Base-by-base conservation (phyloP, 2,888 invertebrate genomes). In the Mamestra brassicae region DNA sequence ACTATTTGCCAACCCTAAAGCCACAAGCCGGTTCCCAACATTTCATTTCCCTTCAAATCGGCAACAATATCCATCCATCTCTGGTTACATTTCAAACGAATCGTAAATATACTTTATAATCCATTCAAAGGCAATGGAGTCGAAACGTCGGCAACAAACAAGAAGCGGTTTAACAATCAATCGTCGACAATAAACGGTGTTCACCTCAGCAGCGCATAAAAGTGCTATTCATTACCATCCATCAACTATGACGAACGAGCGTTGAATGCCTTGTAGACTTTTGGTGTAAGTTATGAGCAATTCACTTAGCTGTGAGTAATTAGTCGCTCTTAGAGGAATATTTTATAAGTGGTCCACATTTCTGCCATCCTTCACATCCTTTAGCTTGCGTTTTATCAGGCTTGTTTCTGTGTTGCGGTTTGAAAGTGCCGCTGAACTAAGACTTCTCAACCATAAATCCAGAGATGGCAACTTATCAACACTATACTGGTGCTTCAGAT, bases 171-270 rank as follows among this genome's bases (percentile, higher is more conserved):
- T 80, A 85, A 87, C 84, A 89, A 88, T 89, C 87, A 87, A 84
- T 87, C 86, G 83, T 83, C 76, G 76, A 84, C 89, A 85, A 87
- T 88, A 81, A 87, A 78, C 83, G 83, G 76, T 81, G 84, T 85
- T 89, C 88, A 88, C 90, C 88, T 89, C 85, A 85, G 82, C 83
- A 86, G 88, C 90, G 91, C 90, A 90, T 92, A 91, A 91, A 92
- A 92, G 88, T 91, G 90, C 90, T 89, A 92, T 93, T 93, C 91
- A 93, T 93, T 92, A 92, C 88, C 90, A 93, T 93, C 92, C 90
- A 92, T 93, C 93, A 93, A 90, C 84, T 90, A 92, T 93, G 93
- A 89, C 87, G 91, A 93, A 91, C 88, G 89, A 78, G 85, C 85
- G 89, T 88, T 88, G 88, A 89, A 88, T 88, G 84, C 80, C 81